A percentile compares a stretch with the other conserved stretches of the same genome.
Conservation (phyloP, 2,888 invertebrate species). For the Heteromurus nitidus region DNA sequence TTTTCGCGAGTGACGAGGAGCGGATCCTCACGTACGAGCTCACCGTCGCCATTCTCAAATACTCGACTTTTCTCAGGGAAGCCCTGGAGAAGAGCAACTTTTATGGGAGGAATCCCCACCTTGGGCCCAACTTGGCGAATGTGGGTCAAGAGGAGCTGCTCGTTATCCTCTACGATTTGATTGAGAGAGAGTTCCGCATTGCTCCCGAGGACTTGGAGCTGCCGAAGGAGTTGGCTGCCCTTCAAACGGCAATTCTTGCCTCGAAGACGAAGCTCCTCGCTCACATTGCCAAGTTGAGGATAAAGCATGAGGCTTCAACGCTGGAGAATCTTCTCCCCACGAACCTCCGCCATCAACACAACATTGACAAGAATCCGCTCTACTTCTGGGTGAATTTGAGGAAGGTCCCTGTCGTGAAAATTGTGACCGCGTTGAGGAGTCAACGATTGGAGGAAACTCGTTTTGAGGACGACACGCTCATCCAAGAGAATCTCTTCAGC, state of each 20-base stretch:
- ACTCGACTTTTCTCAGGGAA: conserved; percentile 65
- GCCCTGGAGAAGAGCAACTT: conserved; percentile 67
- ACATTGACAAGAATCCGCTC: conserved; percentile 71
- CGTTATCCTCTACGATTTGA: conserved; percentile 67
- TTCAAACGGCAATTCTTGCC: conserved; percentile 62
- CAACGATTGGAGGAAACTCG: conserved; percentile 62
- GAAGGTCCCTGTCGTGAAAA: conserved; percentile 40
- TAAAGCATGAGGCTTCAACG: conserved; percentile 67
- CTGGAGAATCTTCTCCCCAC: conserved; percentile 65
- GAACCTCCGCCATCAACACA: conserved; percentile 67
- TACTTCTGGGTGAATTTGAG: conserved; percentile 70
- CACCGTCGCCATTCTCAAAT: conserved; percentile 67
- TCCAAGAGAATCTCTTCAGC: conserved; percentile 67
- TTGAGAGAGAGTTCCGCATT: conserved; percentile 67
- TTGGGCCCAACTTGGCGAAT: conserved; percentile 34
- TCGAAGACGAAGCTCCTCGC: conserved; percentile 69
- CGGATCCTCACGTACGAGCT: conserved; percentile 70
- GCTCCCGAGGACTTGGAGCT: conserved; percentile 57
- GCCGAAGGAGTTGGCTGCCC: conserved; percentile 42
- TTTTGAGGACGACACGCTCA: conserved; percentile 70
- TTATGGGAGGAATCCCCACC: conserved; percentile 53
- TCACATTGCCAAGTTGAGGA: conserved; percentile 68
- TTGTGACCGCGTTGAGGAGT: conserved; percentile 13
- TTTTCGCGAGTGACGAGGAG: conserved; percentile 68
- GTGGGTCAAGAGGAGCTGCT: conserved; percentile 65